Evolutionary conservation across 1,140 invertebrate species (phyloP).

Genomic region (Saxidomus purpurata): DNA sequence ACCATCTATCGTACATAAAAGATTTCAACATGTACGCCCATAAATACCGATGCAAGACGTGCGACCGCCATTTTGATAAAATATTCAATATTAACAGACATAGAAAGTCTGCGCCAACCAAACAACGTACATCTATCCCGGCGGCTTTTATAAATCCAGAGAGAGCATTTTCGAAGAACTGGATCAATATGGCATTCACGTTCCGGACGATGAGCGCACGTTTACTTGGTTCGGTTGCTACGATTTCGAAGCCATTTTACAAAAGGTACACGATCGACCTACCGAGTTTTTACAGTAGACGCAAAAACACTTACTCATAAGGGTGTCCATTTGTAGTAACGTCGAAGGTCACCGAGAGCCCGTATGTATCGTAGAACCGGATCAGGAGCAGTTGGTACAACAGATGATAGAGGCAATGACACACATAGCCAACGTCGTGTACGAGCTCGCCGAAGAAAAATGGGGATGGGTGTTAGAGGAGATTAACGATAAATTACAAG

Average conservation of each 20-base stretch:
- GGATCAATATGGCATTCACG: constrained; percentile 26
- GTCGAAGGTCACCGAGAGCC: constrained; percentile 10
- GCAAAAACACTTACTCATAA: constrained; percentile 11
- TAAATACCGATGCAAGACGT: constrained; percentile 40
- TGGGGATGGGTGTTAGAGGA: constrained; percentile 26
- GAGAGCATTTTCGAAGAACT: constrained; percentile 25
- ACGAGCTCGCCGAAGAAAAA: constrained; percentile 19
- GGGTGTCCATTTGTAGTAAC: constrained; percentile 33
- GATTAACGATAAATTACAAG: constrained; percentile 15
- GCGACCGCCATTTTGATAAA: constrained; percentile 6
- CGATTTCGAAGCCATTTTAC: constrained; percentile 31
- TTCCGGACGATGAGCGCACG: neutral
- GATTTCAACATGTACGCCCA: constrained; percentile 8
- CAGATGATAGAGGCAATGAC: neutral
- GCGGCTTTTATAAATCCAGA: neutral
- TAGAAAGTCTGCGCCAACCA: neutral
- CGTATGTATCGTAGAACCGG: constrained; percentile 18
- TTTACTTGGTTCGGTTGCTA: constrained; percentile 37
- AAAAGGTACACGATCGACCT: constrained; percentile 20
- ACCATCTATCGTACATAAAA: neutral
- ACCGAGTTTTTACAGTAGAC: constrained; percentile 41
- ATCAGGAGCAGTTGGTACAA: constrained; percentile 36
- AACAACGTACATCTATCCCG: constrained; percentile 1
- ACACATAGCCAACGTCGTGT: neutral
- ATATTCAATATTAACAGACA: neutral